phyloP scores from a whole-genome alignment of 2,888 invertebrate genomes.

The Netelia fuscicornis region DNA sequence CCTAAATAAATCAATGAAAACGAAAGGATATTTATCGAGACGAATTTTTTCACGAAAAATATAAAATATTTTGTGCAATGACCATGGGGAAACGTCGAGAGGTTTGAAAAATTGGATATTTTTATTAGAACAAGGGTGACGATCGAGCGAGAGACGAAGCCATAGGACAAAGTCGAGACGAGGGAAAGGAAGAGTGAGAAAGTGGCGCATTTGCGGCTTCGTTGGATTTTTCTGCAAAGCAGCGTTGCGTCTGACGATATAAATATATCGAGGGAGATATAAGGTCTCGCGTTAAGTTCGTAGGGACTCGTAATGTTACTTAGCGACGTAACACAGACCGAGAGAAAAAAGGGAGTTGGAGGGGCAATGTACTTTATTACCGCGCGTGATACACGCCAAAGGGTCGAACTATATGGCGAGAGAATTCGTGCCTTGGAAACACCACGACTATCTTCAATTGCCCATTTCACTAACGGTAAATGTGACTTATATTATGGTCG shows the following conservation, averaged over 20 bases:
- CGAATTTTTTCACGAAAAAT: no score
- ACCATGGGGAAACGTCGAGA: neutral
- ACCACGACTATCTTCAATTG: no score
- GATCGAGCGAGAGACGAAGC: slow-evolving; percentile 46
- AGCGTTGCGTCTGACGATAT: neutral
- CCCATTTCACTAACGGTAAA: no score
- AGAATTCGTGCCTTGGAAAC: no score
- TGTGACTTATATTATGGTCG: no score
- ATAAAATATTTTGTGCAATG: neutral
- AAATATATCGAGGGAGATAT: neutral
- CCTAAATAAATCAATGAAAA: no score
- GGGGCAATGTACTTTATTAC: neutral
- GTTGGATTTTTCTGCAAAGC: slow-evolving; percentile 28
- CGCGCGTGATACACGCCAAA: no score
- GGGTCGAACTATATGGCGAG: neutral
- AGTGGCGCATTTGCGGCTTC: slow-evolving; percentile 58
- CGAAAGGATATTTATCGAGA: no score
- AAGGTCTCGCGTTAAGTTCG: slow-evolving; percentile 15
- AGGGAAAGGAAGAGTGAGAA: neutral
- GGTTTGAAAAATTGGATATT: slow-evolving; percentile 40
- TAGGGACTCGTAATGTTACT: slow-evolving; percentile 42
- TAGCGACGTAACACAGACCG: slow-evolving; percentile 23
- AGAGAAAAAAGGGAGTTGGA: neutral
- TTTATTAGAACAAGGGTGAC: slow-evolving; percentile 22
- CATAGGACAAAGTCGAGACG: slow-evolving; percentile 44